Conservation (phyloP, 2,888 invertebrate species). For the Mechanitis mazaeus region DNA sequence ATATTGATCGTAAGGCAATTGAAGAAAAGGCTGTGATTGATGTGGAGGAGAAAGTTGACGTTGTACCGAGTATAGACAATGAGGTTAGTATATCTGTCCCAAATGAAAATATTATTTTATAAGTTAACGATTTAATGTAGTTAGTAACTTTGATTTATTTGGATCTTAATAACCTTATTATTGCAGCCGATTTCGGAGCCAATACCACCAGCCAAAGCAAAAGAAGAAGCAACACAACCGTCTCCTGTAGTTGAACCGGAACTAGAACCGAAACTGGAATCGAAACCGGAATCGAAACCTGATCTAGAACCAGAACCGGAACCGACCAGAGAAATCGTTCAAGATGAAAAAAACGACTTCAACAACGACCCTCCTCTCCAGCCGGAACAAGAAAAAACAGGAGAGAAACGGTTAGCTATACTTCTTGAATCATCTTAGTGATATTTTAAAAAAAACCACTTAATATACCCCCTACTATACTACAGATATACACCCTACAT, state of each 20-base stretch:
- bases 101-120: too few species aligned
- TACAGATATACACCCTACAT: too few species aligned
- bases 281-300: constrained; percentile 4
- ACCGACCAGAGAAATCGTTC: constrained; percentile 20
- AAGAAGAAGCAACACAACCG: constrained; percentile 1
- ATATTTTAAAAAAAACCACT: too few species aligned
- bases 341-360: constrained; percentile 33
- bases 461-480: too few species aligned
- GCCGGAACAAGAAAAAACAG: constrained; percentile 55
- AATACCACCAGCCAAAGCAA: not conserved
- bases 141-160: too few species aligned
- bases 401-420: constrained; percentile 57
- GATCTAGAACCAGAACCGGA: not conserved
- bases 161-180: too few species aligned
- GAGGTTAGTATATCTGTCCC: not conserved
- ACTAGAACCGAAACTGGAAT: constrained; percentile 5
- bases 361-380: constrained; percentile 65
- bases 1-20: not conserved
- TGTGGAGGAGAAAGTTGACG: constrained; percentile 28
- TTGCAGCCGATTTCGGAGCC: too few species aligned
- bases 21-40: constrained; percentile 15
- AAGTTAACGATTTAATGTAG: too few species aligned
- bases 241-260: constrained; percentile 14
- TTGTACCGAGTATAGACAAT: constrained; percentile 16
- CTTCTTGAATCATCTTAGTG: not conserved